Conservation (phyloP, 1,140 invertebrate species). For the Aricia agestis region DNA sequence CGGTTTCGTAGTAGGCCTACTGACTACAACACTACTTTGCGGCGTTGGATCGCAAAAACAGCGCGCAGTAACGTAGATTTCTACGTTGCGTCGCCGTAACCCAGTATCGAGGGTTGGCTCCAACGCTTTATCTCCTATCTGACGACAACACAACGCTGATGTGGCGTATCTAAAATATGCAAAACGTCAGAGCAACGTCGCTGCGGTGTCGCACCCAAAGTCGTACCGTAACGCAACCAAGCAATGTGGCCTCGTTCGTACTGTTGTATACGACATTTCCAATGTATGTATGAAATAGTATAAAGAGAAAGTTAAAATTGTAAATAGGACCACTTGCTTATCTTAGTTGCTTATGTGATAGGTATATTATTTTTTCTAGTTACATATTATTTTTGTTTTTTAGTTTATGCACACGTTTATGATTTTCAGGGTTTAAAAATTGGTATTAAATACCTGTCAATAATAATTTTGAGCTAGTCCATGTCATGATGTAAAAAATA, state of each 20-base stretch:
- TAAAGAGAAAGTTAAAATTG: background rate
- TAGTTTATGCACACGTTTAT: background rate
- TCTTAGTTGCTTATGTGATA: background rate
- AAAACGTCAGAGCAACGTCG: too few species aligned
- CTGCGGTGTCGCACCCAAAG: too few species aligned
- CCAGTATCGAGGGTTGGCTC: too few species aligned
- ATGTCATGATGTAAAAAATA: background rate
- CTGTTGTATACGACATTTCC: background rate
- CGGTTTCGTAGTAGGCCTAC: too few species aligned
- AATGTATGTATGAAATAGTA: background rate
- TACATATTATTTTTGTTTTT: background rate
- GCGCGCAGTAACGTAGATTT: too few species aligned
- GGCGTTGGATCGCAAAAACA: too few species aligned
- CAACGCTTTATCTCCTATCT: too few species aligned
- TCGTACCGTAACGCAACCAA: too few species aligned
- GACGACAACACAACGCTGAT: too few species aligned
- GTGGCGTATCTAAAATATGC: too few species aligned
- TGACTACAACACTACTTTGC: too few species aligned
- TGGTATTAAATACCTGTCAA: background rate
- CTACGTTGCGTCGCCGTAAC: too few species aligned
- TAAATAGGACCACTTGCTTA: background rate
- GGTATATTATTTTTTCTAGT: background rate
- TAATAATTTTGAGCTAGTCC: background rate
- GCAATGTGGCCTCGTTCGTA: background rate
- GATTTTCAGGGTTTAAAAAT: background rate